Evolutionary conservation across 2,888 invertebrate genomes (phyloP), one percentile per base, ranked within the genome.

Genomic region (Choristoneura rosaceana): DNA sequence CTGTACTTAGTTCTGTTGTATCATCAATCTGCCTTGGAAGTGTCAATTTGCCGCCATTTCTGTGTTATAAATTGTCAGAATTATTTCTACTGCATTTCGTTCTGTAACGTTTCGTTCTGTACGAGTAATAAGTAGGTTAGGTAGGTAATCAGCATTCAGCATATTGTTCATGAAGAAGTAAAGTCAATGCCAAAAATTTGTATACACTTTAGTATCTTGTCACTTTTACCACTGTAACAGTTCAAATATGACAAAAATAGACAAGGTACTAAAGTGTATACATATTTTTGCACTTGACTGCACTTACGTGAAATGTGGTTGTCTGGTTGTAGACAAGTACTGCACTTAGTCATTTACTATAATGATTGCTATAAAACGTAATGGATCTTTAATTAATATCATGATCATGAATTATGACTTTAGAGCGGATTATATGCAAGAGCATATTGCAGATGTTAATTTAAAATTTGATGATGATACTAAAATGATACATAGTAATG

Each of bases 1-100:
- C 43, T 66, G 34, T 63, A 58, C 50, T 60, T 17, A 58, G 59
- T 50, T 38, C 38, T 41, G 62, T 25, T 66, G 60, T 66, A 67
- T 61, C 43, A 71, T 71, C 55, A 71, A 61, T 67, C 38, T 55
- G 25, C 71, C 66, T 61, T 60, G 59, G 64, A 61, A 45, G 25
- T n/a, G 43, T 43, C 66, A 71, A 71, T 71, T 70, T 67, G 50
- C 45, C 66, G 66, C 66, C 52, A 61, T 71, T 70, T 52, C 52
- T 66, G 25, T 50, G 52, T 55, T 61, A 38, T 69, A 50, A 61
- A 25, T 69, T 61, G 25, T 69, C 50, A 60, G 38, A 52, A 47
- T 61, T 55, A 45, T 55, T 71, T 71, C 63, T 33, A 17, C 45
- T 12, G n/a, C 47, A n/a, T 70, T 63, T 47, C 58, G 63, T 70